Base-by-base conservation (phyloP, 2,113 vertebrate species). In the Sminthopsis crassicaudata region DNA sequence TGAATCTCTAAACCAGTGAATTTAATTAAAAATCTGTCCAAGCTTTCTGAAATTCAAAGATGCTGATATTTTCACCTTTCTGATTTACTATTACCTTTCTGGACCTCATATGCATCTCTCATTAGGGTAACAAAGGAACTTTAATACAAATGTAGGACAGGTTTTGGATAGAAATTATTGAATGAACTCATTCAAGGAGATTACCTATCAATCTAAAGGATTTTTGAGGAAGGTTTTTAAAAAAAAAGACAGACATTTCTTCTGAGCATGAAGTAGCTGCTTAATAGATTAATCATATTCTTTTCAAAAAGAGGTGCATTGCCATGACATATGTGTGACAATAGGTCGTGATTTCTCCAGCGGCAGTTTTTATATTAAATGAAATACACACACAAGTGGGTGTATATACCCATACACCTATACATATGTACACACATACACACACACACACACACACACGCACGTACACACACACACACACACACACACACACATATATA, bases 21-120 rank as follows among this genome's bases (percentile, higher is more conserved):
- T 53, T 95, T 53, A 95, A 94, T 93, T 22, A 54, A 96, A 93
- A 95, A 94, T 89, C 60, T 96, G 89, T 90, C 2, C 91, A 51
- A 90, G 53, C 36, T 95, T 92, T 95, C 96, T 95, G 54, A 95
- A 95, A 48, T 53, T 91, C 25, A 57, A 22, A 93, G 57, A 95
- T 51, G 22, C 92, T 92, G 92, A 91, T 50, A 93, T 50, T 92
- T 42, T 96, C 50, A 93, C 95, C 94, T 93, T 84, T 84, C 36
- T 84, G n/a, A 84, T 94, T 76, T 67, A 91, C 25, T 12, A 53
- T 94, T 26, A 95, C 46, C 90, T 95, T 93, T 94, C 22, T 84
- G 42, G 53, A 90, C 46, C 50, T 30, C 14, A 25, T 1, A 57
- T 94, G 94, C 24, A 95, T 53, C 91, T 95, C 93, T 93, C 60